A percentile compares a stretch with the other conserved stretches of the same genome.
phyloP scores from a whole-genome alignment of 2,113 vertebrate species.

The Leucopsar rothschildi region DNA sequence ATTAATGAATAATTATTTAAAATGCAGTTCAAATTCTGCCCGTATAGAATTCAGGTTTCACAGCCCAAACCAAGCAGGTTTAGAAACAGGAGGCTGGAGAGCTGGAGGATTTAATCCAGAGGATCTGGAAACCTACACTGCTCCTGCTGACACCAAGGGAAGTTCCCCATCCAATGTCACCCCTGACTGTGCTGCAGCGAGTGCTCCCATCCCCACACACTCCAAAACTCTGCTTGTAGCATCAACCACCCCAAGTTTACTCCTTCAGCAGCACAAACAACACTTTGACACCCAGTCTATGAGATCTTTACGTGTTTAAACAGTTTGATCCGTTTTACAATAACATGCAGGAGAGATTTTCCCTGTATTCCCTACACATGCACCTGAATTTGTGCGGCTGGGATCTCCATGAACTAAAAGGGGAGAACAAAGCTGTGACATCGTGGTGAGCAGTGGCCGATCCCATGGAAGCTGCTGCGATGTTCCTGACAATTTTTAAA shows the following conservation, averaged over 20 bases:
- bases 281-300: background rate
- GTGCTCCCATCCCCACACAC: rapidly evolving
- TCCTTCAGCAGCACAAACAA: constrained; percentile 26
- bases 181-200: background rate
- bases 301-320: background rate
- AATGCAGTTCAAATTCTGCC: background rate
- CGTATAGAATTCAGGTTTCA: rapidly evolving
- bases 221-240: background rate
- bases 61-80: background rate
- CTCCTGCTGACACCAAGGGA: background rate
- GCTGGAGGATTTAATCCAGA: background rate
- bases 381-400: background rate
- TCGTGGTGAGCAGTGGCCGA: rapidly evolving
- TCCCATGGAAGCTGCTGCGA: background rate
- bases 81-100: rapidly evolving
- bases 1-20: background rate
- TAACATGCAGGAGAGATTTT: background rate
- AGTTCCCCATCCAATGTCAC: rapidly evolving
- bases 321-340: constrained; percentile 13
- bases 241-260: background rate
- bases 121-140: background rate
- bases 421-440: background rate
- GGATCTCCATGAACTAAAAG: background rate
- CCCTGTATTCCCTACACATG: background rate
- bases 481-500: background rate